Percentiles rank a stretch among this genome's conserved stretches.
Evolutionary conservation across 2,888 invertebrate species (phyloP).

Genomic region (Troglohyphantes excavatus): DNA sequence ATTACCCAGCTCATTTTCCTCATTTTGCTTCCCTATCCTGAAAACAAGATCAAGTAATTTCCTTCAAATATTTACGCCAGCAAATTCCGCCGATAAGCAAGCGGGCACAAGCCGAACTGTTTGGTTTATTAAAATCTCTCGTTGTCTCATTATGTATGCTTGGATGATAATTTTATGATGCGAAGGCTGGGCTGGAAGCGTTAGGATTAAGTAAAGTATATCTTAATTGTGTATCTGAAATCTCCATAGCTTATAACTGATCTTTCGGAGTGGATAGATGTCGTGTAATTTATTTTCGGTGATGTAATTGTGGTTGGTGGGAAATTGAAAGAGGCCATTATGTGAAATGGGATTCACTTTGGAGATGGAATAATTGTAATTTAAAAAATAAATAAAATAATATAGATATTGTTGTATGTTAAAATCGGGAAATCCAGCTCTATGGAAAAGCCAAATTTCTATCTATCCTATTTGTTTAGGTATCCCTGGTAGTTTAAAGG

Average conservation of each 20-base stretch:
- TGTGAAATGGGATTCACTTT: not conserved
- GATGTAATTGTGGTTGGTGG: not conserved
- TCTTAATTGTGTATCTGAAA: constrained; percentile 28
- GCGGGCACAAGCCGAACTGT: not conserved
- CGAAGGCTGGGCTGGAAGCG: constrained; percentile 18
- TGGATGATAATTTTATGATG: constrained; percentile 60
- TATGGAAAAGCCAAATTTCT: no score
- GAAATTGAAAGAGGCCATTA: not conserved
- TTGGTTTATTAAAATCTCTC: constrained; percentile 48
- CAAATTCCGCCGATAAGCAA: not conserved
- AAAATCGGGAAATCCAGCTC: no score
- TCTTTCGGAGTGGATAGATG: not conserved
- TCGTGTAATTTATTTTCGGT: not conserved
- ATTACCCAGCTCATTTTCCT: constrained; percentile 32
- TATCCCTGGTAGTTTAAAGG: no score
- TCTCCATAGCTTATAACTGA: constrained; percentile 11
- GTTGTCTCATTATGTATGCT: constrained; percentile 55
- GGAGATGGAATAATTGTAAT: no score
- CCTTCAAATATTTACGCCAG: constrained; percentile 32
- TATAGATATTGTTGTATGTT: no score
- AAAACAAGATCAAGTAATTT: constrained; percentile 41
- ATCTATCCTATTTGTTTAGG: no score
- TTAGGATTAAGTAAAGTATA: constrained; percentile 32
- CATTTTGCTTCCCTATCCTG: not conserved
- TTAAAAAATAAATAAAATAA: no score